Conservation (phyloP, 53 echinoderm and acorn worm species). For the Paracentrotus lividus region DNA sequence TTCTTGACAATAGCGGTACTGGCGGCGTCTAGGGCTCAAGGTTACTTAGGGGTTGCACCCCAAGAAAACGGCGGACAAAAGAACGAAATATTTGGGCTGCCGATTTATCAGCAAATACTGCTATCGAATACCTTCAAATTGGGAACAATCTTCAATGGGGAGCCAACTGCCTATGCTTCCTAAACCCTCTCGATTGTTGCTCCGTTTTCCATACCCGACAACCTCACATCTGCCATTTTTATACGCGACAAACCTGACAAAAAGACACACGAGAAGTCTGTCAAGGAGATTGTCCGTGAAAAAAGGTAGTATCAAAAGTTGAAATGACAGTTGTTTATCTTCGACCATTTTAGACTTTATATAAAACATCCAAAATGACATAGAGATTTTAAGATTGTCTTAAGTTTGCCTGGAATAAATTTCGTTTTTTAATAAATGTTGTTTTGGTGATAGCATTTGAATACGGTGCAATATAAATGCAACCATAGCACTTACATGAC, state of each 20-base stretch:
- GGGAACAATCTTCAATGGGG: slow-evolving; percentile 31
- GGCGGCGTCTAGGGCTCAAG: slow-evolving; percentile 66
- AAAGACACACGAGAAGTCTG: background rate
- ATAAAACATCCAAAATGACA: background rate
- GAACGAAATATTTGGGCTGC: slow-evolving; percentile 73
- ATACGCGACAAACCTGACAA: slow-evolving; percentile 34
- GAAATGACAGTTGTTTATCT: background rate
- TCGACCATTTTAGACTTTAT: background rate
- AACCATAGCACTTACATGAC: too few relatives aligned
- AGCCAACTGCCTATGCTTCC: too few relatives aligned
- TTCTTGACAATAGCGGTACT: slow-evolving; percentile 59
- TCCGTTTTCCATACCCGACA: background rate
- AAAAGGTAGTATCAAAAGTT: background rate
- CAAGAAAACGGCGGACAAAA: slow-evolving; percentile 61
- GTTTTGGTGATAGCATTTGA: too few relatives aligned
- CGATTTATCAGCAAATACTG: slow-evolving; percentile 72
- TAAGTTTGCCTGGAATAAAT: too few relatives aligned
- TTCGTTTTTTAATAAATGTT: too few relatives aligned
- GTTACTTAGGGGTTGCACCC: slow-evolving; percentile 68
- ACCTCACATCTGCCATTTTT: slow-evolving; percentile 27
- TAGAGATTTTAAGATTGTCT: too few relatives aligned
- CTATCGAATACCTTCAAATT: slow-evolving; percentile 68
- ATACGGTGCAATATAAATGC: too few relatives aligned
- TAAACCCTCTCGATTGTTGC: background rate
- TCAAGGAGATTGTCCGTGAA: background rate